Evolutionary conservation across 2,888 invertebrate genomes (phyloP).

Genomic region (Conops quadrifasciatus): DNA sequence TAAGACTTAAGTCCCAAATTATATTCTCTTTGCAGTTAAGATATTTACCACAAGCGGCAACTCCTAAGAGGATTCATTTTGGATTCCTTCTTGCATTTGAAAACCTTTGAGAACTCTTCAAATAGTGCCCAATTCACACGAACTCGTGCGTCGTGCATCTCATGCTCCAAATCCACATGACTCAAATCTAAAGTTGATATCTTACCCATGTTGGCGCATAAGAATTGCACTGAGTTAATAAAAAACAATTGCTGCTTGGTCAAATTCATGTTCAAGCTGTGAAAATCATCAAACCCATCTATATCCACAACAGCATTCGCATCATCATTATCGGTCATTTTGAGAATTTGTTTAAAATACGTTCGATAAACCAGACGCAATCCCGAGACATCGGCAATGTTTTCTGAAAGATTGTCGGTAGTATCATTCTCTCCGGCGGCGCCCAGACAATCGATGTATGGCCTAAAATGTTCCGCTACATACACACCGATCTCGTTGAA

Average conservation of each 20-base stretch:
- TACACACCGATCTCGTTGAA: constrained; percentile 49
- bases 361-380: constrained; percentile 51
- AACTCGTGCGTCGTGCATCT: constrained; percentile 53
- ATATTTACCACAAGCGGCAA: constrained; percentile 55
- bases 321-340: not conserved
- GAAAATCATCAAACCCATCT: not conserved
- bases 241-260: constrained; percentile 52
- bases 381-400: constrained; percentile 54
- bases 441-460: constrained; percentile 48
- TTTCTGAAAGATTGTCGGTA: constrained; percentile 49
- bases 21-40: too few species aligned
- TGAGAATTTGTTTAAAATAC: constrained; percentile 43
- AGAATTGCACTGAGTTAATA: constrained; percentile 55
- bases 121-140: constrained; percentile 54
- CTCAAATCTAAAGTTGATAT: constrained; percentile 43
- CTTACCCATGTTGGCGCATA: constrained; percentile 51
- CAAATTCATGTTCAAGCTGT: constrained; percentile 26
- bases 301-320: not conserved
- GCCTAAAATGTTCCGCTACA: constrained; percentile 49
- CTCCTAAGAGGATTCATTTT: constrained; percentile 45
- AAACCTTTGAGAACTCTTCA: constrained; percentile 50
- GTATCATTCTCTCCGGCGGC: not conserved
- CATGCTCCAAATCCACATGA: constrained; percentile 49
- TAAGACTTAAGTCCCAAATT: too few species aligned
- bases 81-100: constrained; percentile 48